Conservation (phyloP, 2,113 vertebrate species). For the Scophthalmus maximus region DNA sequence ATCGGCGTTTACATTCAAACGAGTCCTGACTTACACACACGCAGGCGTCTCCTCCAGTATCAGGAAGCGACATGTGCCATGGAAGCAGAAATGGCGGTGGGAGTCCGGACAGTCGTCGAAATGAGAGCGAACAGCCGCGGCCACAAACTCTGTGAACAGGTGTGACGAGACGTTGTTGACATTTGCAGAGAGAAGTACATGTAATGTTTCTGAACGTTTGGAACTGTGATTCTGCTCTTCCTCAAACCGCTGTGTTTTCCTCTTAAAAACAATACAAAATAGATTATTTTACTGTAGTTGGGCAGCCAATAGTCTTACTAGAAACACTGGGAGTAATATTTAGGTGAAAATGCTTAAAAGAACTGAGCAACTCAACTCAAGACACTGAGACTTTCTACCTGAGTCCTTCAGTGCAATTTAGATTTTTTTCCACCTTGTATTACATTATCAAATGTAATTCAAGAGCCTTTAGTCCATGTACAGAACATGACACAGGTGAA, state of each 20-base stretch:
- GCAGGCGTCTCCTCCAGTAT: conserved; percentile 88
- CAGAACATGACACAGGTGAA: conserved; percentile 37
- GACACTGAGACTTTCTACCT: background rate
- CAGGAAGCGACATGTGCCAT: conserved; percentile 91
- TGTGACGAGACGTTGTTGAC: conserved; percentile 10
- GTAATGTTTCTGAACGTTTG: background rate
- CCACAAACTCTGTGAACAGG: conserved; percentile 84
- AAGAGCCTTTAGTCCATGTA: background rate
- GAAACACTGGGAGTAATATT: background rate
- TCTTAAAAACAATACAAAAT: background rate
- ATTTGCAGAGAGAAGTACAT: background rate
- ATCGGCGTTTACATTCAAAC: background rate
- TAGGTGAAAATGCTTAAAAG: no score
- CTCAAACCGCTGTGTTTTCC: background rate
- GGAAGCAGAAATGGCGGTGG: conserved; percentile 90
- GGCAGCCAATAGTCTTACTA: background rate
- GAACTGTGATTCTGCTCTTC: background rate
- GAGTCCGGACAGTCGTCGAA: conserved; percentile 90
- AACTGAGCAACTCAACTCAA: no score
- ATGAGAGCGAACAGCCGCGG: conserved; percentile 88
- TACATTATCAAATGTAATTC: conserved; percentile 1
- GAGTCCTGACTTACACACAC: conserved; percentile 86
- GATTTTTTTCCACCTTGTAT: background rate
- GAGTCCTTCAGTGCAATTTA: conserved; percentile 1
- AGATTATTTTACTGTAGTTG: background rate